Evolutionary conservation across 2,888 invertebrate genomes (phyloP).

Genomic region (Tipula unca): DNA sequence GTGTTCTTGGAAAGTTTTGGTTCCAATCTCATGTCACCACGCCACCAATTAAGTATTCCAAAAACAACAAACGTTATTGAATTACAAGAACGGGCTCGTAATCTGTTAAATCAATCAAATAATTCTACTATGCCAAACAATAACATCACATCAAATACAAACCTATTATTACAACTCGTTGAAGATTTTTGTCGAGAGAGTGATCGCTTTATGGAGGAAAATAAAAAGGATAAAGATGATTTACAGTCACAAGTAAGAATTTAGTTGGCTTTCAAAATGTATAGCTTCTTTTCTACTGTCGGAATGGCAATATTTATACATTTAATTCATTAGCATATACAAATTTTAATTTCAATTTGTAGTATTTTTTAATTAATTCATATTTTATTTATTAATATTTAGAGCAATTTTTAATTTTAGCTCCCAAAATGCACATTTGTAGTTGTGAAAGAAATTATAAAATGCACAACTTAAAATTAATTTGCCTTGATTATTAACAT

Average conservation of each 20-base stretch:
- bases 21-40: conserved; percentile 30
- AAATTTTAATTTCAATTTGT: too few relatives aligned
- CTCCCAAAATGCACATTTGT: background rate
- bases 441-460: background rate
- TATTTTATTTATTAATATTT: background rate
- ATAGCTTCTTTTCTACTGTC: background rate
- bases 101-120: conserved; percentile 35
- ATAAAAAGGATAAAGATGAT: conserved; percentile 60
- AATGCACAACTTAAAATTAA: background rate
- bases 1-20: conserved; percentile 44
- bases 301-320: background rate
- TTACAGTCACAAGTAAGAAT: conserved; percentile 60
- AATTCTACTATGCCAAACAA: conserved; percentile 23
- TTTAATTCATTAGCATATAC: background rate
- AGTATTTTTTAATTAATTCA: too few relatives aligned
- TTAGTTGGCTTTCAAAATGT: background rate
- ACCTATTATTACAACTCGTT: conserved; percentile 46
- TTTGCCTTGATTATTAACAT: background rate
- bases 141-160: conserved; percentile 30
- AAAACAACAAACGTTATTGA: conserved; percentile 35
- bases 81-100: conserved; percentile 38
- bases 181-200: conserved; percentile 53
- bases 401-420: background rate
- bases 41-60: conserved; percentile 29
- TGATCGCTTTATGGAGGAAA: conserved; percentile 54